Percentiles rank a stretch among this genome's conserved stretches.
Conservation (phyloP, 2,113 vertebrate genomes). For the Madoqua kirkii region DNA sequence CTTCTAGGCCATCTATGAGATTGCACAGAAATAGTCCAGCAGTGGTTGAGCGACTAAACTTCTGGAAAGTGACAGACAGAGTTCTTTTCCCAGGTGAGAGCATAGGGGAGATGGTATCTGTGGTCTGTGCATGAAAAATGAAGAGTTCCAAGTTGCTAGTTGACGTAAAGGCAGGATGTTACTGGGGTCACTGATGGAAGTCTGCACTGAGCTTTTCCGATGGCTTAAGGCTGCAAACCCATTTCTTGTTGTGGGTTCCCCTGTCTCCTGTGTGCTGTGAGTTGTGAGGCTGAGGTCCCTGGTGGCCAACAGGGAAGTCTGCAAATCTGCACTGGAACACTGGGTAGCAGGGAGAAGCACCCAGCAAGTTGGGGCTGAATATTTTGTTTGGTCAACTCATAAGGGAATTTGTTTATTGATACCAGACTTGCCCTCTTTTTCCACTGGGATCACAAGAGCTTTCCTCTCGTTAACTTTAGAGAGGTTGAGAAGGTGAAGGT, state of each 20-base stretch:
- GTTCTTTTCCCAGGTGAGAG: background rate
- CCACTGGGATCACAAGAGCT: background rate
- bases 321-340: background rate
- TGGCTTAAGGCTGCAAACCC: background rate
- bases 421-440: background rate
- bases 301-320: background rate
- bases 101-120: background rate
- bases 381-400: background rate
- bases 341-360: background rate
- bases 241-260: background rate
- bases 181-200: background rate
- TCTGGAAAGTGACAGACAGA: conserved; percentile 5
- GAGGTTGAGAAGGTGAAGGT: background rate
- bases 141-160: background rate
- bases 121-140: background rate
- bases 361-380: background rate
- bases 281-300: background rate
- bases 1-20: background rate
- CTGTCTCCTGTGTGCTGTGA: conserved; percentile 21
- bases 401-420: background rate
- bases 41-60: background rate
- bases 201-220: background rate
- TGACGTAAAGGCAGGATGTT: background rate
- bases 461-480: conserved; percentile 8
- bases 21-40: background rate